These are phyloP conservation scores for Tapera naevia DNA, from an alignment of 2,797 vertebrate genomes.

Conservation along the genomic window DNA sequence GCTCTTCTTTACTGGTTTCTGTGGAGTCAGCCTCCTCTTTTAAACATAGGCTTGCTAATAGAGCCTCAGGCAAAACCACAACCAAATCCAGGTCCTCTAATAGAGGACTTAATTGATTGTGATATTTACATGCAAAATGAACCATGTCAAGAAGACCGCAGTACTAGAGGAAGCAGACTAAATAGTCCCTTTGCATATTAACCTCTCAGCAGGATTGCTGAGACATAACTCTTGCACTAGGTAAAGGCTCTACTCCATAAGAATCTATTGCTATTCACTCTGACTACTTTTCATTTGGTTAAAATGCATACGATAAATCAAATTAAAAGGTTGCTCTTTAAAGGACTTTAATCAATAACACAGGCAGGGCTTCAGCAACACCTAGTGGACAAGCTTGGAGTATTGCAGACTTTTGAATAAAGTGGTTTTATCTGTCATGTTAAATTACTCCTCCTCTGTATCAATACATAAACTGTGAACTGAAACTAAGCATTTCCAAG, in stretches of 20 bases:
- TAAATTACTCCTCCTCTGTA: neutral
- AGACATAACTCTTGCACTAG: neutral
- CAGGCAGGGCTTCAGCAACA: conserved; percentile 59
- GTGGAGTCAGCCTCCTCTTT: neutral
- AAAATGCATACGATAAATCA: neutral
- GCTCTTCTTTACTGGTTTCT: neutral
- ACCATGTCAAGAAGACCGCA: neutral
- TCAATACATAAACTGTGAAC: neutral
- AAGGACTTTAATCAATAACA: neutral
- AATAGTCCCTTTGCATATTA: neutral
- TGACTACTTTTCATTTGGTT: neutral
- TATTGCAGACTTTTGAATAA: neutral
- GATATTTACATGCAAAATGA: neutral
- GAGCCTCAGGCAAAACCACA: neutral
- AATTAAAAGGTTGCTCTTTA: neutral
- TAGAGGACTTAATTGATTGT: neutral
- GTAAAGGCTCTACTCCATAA: neutral
- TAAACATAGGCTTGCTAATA: neutral
- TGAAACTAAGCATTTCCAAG: neutral
- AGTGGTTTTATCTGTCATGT: rapidly evolving
- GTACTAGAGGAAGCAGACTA: neutral
- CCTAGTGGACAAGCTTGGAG: conserved; percentile 60
- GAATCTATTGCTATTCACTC: neutral
- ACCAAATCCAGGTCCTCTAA: neutral
- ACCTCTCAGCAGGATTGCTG: neutral